Conservation (phyloP, 2,113 vertebrate genomes). For the Gallinago jamesoni region DNA sequence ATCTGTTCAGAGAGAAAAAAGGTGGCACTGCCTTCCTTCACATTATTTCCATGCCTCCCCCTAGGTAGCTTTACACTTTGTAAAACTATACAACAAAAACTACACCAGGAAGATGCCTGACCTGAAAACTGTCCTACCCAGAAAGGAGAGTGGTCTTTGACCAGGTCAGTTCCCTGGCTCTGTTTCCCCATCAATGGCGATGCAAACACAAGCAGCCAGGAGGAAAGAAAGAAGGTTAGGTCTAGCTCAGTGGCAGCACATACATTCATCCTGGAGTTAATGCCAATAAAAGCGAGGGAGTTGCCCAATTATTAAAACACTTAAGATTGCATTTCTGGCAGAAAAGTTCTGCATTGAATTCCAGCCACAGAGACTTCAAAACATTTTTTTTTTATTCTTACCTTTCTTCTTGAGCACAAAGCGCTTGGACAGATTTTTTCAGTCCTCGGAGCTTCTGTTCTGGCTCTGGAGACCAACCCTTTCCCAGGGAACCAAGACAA, state of each 20-base stretch:
- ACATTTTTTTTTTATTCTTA: not conserved
- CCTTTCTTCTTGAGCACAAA: not conserved
- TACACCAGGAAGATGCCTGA: not conserved
- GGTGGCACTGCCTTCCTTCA: not conserved
- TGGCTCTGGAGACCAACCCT: not conserved
- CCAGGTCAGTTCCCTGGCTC: not conserved
- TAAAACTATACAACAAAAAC: not conserved
- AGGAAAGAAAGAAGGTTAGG: not conserved
- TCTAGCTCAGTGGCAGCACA: not conserved
- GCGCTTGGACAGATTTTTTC: not conserved
- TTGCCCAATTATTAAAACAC: not conserved
- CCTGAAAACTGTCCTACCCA: not conserved
- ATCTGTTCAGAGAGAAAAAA: not conserved
- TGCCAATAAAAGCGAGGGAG: not conserved
- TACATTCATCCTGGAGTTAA: not conserved
- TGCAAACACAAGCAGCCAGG: not conserved
- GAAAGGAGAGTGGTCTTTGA: not conserved
- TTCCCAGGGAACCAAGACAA: not conserved
- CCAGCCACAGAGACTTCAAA: not conserved
- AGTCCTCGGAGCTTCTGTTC: not conserved
- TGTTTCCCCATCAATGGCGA: not conserved
- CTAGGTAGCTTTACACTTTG: not conserved
- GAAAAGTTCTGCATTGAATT: not conserved
- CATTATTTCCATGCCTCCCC: not conserved
- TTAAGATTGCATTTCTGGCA: not conserved